A percentile compares a stretch with the other conserved stretches of the same genome.
Conservation (phyloP, 2,888 invertebrate species). For the Harpagoxenus sublaevis region DNA sequence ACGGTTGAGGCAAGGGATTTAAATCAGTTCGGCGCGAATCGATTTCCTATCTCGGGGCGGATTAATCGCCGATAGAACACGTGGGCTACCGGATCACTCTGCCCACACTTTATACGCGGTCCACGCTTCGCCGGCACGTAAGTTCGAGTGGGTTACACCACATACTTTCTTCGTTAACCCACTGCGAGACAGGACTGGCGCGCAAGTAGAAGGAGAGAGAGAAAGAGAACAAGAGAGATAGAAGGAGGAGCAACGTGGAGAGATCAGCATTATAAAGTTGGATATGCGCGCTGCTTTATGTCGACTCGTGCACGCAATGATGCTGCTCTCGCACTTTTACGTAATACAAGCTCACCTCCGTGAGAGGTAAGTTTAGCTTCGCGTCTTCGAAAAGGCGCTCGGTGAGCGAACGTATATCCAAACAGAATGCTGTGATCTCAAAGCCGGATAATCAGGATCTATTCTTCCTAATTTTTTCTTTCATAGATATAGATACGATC, state of each 20-base stretch:
- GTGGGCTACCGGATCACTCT: conserved; percentile 60
- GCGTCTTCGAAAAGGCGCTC: conserved; percentile 44
- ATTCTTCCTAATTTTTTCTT: conserved; percentile 45
- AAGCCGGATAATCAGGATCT: conserved; percentile 61
- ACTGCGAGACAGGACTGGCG: conserved; percentile 15
- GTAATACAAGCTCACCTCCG: conserved; percentile 38
- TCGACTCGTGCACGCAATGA: conserved; percentile 25
- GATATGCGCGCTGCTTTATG: conserved; percentile 53
- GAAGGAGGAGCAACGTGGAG: background rate
- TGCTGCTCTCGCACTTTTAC: conserved; percentile 59
- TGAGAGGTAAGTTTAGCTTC: conserved; percentile 53
- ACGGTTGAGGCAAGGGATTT: background rate
- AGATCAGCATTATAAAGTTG: conserved; percentile 54
- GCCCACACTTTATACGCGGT: conserved; percentile 46
- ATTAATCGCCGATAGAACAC: conserved; percentile 53
- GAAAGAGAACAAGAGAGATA: background rate
- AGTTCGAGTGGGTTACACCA: conserved; percentile 52
- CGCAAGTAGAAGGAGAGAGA: conserved; percentile 21
- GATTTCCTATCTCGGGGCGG: conserved; percentile 48
- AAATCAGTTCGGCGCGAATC: conserved; percentile 15
- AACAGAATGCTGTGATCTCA: conserved; percentile 59
- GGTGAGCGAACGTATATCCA: conserved; percentile 52
- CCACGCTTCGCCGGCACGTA: conserved; percentile 26
- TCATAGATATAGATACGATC: background rate
- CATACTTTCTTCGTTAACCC: conserved; percentile 51